Evolutionary conservation across 2,797 vertebrate species (phyloP), one percentile per base, ranked within the genome.

Genomic region (Arrhamphus sclerolepis): DNA sequence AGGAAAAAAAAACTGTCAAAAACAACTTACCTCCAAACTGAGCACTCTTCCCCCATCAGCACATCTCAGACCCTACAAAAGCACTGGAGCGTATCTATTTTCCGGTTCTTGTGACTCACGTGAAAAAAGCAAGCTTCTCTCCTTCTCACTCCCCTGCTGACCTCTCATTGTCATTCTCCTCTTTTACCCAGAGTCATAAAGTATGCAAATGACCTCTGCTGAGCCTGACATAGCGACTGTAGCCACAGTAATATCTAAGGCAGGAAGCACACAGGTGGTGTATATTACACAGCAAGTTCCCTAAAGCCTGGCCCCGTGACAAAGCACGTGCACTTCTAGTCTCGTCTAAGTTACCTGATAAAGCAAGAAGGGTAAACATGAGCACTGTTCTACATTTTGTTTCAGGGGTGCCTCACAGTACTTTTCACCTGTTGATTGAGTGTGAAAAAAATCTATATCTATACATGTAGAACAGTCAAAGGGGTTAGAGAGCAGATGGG

Each of bases 151-250:
- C 46, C n/a, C 21, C 66, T 47, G 42, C 56, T 60, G 50, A 0
- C 31, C 68, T 80, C 56, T 38, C 38, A 38, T 11, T 1, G 17
- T 49, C 0, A 6, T 63, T 49, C 6, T 70, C 21, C 43, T 52
- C 66, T 80, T 72, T 87, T 70, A 83, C 87, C 85, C 60, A 34
- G 56, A 84, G 66, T 86, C 76, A 88, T 90, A 87, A 88, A 90
- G 43, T 83, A 93, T 92, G 91, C 84, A 92, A 91, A 92, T 91
- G 65, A 86, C 66, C 66, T 78, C 78, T 18, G 73, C 43, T 56
- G 84, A 62, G 80, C 77, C 79, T 40, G 60, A 52, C 60, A 41
- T 90, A 42, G 89, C 28, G 72, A 92, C 89, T 19, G 85, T 86
- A 78, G 59, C 78, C 73, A 84, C 67, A 62, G 87, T 70, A 73